Evolutionary conservation across 92 coral and sea anemone genomes (phyloP).

Genomic region (Diadumene lineata): DNA sequence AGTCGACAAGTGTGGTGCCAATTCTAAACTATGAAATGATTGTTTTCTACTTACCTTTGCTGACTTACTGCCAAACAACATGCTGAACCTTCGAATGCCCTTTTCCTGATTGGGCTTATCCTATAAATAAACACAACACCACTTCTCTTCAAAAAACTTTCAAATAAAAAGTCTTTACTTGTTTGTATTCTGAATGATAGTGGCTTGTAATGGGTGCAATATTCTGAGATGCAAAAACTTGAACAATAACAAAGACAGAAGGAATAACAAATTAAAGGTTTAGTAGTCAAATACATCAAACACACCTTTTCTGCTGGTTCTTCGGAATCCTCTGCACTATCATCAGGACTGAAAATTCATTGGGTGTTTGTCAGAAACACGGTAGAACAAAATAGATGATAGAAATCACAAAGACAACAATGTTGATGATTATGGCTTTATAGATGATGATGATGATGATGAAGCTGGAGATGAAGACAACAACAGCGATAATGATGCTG

Average conservation of each 20-base stretch:
- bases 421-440: background rate
- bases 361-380: no score
- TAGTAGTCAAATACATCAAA: background rate
- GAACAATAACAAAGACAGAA: no score
- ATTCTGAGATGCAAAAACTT: no score
- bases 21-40: no score
- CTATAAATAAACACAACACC: constrained; percentile 9
- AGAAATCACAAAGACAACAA: background rate
- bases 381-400: background rate
- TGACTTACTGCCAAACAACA: constrained; percentile 60
- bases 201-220: no score
- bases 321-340: constrained; percentile 65
- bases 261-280: no score
- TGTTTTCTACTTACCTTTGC: constrained; percentile 36
- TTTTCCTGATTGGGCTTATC: constrained; percentile 43
- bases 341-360: constrained; percentile 31
- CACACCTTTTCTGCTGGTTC: constrained; percentile 47
- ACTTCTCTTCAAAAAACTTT: no score
- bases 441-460: background rate
- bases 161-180: no score
- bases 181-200: no score
- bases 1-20: no score
- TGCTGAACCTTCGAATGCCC: constrained; percentile 57
- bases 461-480: background rate
- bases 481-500: background rate